Conservation (phyloP, 1,140 invertebrate species). For the Drosophila bocki region DNA sequence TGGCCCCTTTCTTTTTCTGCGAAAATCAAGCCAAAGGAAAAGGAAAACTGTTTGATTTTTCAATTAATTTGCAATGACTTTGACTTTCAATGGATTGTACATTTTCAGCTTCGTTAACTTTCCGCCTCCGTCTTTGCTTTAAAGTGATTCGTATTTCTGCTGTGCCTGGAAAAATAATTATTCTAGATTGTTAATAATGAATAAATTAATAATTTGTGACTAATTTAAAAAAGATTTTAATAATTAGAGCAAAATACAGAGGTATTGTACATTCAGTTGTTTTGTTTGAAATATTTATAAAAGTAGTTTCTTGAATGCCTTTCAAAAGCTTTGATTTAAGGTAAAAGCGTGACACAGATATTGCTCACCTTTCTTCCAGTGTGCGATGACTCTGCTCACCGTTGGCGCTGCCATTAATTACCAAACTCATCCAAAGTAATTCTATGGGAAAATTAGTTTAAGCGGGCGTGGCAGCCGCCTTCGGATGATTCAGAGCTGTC, state of each 20-base stretch:
- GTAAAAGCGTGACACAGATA: background rate
- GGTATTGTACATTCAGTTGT: background rate
- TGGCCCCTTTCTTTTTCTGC: background rate
- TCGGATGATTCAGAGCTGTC: slow-evolving; percentile 52
- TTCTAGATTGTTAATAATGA: background rate
- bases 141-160: background rate
- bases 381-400: slow-evolving; percentile 34
- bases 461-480: slow-evolving; percentile 38
- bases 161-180: background rate
- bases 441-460: slow-evolving; percentile 81
- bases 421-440: slow-evolving; percentile 81
- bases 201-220: no score
- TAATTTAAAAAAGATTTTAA: no score
- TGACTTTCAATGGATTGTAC: slow-evolving; percentile 38
- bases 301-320: background rate
- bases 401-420: slow-evolving; percentile 72
- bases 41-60: slow-evolving; percentile 33
- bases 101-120: slow-evolving; percentile 25
- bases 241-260: no score
- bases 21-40: slow-evolving; percentile 12
- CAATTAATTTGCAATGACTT: slow-evolving; percentile 53
- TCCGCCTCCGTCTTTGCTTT: background rate
- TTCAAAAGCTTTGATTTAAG: background rate
- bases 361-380: background rate
- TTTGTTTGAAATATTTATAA: slow-evolving; percentile 20